Evolutionary conservation across 2,113 vertebrate genomes (phyloP).

Genomic region (Amazona guildingii): DNA sequence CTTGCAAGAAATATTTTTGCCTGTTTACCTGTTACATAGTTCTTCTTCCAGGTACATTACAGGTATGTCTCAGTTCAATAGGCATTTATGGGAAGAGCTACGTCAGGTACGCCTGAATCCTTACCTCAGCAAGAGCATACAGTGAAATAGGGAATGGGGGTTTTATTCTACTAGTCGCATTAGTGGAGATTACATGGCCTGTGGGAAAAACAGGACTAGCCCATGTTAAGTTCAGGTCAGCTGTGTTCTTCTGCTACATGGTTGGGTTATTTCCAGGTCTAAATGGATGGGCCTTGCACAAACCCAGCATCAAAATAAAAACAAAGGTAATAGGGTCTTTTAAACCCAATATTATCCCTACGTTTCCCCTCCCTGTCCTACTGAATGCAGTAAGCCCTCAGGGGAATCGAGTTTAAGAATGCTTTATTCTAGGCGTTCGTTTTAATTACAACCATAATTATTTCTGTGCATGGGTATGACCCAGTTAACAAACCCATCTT

Average conservation of each 20-base stretch:
- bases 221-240: background rate
- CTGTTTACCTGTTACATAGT: background rate
- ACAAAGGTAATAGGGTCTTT: background rate
- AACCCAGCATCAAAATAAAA: constrained; percentile 1
- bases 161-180: background rate
- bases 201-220: background rate
- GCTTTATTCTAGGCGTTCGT: constrained; percentile 53
- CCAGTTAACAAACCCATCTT: constrained; percentile 54
- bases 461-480: constrained; percentile 28
- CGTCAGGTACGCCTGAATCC: background rate
- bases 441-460: constrained; percentile 41
- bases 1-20: background rate
- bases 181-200: background rate
- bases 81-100: background rate
- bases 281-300: background rate
- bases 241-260: background rate
- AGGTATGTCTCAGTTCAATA: background rate
- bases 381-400: background rate
- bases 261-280: background rate
- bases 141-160: background rate
- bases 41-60: background rate
- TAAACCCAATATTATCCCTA: background rate
- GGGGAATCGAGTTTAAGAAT: constrained; percentile 15
- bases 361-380: background rate
- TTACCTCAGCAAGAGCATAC: background rate